These are phyloP conservation scores for Pandemis corylana DNA, from an alignment of 2,888 invertebrate species.

Conservation along the genomic window DNA sequence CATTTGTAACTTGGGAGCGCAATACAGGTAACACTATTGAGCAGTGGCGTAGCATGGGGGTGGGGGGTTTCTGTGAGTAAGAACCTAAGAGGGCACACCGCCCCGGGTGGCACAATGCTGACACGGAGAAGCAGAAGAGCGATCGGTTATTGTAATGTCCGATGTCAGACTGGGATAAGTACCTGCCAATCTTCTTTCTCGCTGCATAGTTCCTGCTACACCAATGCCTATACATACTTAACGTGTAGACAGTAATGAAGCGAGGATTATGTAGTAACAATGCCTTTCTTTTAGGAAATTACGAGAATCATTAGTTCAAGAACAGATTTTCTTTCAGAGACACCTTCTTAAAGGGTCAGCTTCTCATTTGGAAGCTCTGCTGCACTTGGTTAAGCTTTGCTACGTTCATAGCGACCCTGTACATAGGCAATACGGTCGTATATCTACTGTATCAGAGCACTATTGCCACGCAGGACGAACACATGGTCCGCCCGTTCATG, in stretches of 20 bases:
- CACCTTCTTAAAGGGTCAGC: slow-evolving; percentile 62
- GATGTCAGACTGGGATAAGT: too few relatives aligned
- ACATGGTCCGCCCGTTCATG: slow-evolving; percentile 60
- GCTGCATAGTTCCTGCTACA: too few relatives aligned
- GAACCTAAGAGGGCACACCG: neutral
- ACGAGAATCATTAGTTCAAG: neutral
- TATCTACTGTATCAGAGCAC: slow-evolving; percentile 59
- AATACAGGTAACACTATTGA: slow-evolving; percentile 55
- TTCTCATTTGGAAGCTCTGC: slow-evolving; percentile 66
- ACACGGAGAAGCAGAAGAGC: too few relatives aligned
- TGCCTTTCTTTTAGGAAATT: too few relatives aligned
- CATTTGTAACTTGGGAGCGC: slow-evolving; percentile 56
- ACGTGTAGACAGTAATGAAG: too few relatives aligned
- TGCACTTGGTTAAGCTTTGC: slow-evolving; percentile 57
- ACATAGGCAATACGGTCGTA: slow-evolving; percentile 51
- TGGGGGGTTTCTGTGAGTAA: neutral
- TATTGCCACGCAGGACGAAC: slow-evolving; percentile 59
- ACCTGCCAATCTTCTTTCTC: too few relatives aligned
- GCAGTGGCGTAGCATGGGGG: neutral
- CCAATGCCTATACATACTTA: too few relatives aligned
- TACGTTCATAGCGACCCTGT: slow-evolving; percentile 46
- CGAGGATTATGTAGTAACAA: too few relatives aligned
- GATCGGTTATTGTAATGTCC: too few relatives aligned
- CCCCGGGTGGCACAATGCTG: too few relatives aligned
- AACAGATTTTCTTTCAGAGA: slow-evolving; percentile 54